phyloP scores from a whole-genome alignment of 2,113 vertebrate species.

The Mobula hypostoma region DNA sequence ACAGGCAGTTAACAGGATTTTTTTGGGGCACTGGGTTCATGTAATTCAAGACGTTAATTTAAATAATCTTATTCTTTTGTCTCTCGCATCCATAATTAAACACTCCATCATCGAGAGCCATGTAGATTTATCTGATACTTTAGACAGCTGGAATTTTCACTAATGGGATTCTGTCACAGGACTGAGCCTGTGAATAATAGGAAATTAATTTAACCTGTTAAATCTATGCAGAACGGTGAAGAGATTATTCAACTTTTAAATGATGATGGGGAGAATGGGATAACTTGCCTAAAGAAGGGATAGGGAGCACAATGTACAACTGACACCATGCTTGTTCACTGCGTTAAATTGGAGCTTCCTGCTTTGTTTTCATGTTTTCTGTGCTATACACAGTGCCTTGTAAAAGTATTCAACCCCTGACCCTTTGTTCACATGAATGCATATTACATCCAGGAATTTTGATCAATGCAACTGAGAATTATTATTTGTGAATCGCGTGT shows the following conservation, averaged over 20 bases:
- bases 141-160: background rate
- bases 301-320: no score
- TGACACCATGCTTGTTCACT: no score
- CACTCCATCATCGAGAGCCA: conserved; percentile 5
- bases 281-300: no score
- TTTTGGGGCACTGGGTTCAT: background rate
- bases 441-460: no score
- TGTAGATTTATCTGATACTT: background rate
- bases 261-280: no score
- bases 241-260: background rate
- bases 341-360: no score
- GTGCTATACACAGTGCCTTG: no score
- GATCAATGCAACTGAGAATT: no score
- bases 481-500: no score
- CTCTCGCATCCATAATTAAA: conserved; percentile 24
- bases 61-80: conserved; percentile 17
- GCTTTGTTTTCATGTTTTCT: no score
- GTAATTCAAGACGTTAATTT: conserved; percentile 33
- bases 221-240: background rate
- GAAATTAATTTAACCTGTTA: conserved; percentile 7
- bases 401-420: no score
- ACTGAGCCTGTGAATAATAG: background rate
- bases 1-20: background rate
- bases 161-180: conserved; percentile 10
- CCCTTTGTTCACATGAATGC: no score